Evolutionary conservation across 1,140 invertebrate species (phyloP).

Genomic region (Plutomurus gul): DNA sequence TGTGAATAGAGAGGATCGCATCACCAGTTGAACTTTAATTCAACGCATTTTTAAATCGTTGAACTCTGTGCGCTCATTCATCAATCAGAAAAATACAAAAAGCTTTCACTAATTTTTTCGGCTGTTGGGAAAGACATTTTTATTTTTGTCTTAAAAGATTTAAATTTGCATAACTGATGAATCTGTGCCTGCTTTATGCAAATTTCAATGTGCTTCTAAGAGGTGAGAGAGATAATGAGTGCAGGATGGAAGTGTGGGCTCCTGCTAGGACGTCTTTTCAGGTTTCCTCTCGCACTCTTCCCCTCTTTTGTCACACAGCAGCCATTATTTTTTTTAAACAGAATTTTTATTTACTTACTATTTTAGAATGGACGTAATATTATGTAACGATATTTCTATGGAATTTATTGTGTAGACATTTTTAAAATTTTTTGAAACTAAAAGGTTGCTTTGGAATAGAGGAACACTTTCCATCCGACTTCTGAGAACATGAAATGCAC

Average conservation of each 20-base stretch:
- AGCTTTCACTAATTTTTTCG: slow-evolving; percentile 23
- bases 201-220: too few relatives aligned
- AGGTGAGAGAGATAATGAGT: neutral
- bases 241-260: neutral
- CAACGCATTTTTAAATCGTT: neutral
- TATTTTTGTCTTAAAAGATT: slow-evolving; percentile 25
- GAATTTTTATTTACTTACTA: neutral
- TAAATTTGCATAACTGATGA: neutral
- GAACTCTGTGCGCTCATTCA: too few relatives aligned
- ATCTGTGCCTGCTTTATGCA: too few relatives aligned
- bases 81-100: slow-evolving; percentile 18
- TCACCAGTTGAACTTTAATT: slow-evolving; percentile 5
- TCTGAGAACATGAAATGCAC: too few relatives aligned
- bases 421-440: too few relatives aligned
- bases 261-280: neutral
- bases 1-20: neutral
- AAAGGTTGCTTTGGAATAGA: too few relatives aligned
- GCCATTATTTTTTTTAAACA: neutral
- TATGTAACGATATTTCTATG: too few relatives aligned
- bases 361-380: neutral
- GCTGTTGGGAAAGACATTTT: neutral
- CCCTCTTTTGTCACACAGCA: neutral
- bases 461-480: too few relatives aligned
- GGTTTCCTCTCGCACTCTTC: neutral
- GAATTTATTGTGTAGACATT: too few relatives aligned